phyloP scores from a whole-genome alignment of 1,140 invertebrate genomes.

The Muscidifurax raptorellus region DNA sequence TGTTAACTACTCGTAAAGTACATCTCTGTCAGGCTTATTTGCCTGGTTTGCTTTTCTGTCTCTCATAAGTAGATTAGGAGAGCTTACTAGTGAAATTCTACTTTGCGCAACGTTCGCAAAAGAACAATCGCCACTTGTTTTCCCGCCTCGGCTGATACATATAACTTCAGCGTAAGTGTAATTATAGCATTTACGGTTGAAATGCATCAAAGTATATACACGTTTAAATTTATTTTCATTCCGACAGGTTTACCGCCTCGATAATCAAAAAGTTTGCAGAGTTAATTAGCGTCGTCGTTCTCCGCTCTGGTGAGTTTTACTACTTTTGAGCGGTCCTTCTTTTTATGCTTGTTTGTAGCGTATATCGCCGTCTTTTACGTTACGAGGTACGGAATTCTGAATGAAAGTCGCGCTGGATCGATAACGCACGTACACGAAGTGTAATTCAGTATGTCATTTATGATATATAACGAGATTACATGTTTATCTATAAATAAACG shows the following conservation, averaged over 20 bases:
- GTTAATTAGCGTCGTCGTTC: background rate
- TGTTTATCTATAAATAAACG: no score
- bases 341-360: background rate
- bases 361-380: no score
- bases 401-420: no score
- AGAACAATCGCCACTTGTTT: background rate
- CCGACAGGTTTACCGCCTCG: background rate
- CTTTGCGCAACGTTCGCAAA: background rate
- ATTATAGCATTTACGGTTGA: background rate
- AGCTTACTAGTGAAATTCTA: background rate
- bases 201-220: background rate
- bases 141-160: background rate
- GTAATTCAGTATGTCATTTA: no score
- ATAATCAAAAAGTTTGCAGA: background rate
- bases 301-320: background rate
- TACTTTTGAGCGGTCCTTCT: background rate
- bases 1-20: background rate
- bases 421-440: no score
- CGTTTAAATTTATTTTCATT: background rate
- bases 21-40: background rate
- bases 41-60: background rate
- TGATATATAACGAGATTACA: no score
- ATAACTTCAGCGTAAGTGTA: background rate
- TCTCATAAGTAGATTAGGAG: background rate
- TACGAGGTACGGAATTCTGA: no score